Evolutionary conservation across 2,113 vertebrate species (phyloP), one percentile per base, ranked within the genome.

Genomic region (Protomyctophum bolini): DNA sequence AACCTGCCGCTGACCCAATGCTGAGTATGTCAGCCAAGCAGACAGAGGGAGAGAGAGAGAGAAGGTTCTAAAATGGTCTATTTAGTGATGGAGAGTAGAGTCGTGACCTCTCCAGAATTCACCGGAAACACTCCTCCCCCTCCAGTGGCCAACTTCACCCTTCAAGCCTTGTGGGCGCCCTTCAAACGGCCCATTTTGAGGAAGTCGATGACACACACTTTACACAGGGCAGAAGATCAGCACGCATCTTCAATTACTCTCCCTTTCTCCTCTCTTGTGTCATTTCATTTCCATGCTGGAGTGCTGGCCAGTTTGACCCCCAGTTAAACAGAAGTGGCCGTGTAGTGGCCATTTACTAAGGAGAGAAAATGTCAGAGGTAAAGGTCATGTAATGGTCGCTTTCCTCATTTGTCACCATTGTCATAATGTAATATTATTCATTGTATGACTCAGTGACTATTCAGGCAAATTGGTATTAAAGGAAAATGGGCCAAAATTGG

Each of bases 161-260:
- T 54, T 66, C 73, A 68, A 88, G 75, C 83, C 80, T 61, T 6
- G 63, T 33, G 29, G 80, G 75, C 5, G 33, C 64, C 75, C 73
- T 74, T 75, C 83, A 68, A 77, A 77, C 15, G 66, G 79, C 78
- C 75, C 88, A 81, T 86, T 92, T 89, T 90, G 81, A 85, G 79
- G 80, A 80, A 94, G 92, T 92, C 93, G 94, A 94, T 93, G 95
- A 94, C 94, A 93, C 92, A 92, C 92, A 92, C 95, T 94, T 86
- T 80, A 10, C 76, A 41, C 49, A 70, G 86, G 63, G 14, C 81
- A 72, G 69, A 76, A 69, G 66, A 75, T 71, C 81, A 63, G 29
- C 61, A 58, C 92, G 89, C 91, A 91, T 81, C 83, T 88, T 82
- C 80, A 89, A 86, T 91, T 91, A 87, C 72, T 58, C 78, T 73